Base-by-base conservation (phyloP, 2,888 invertebrate species). In the Nymphalis urticae region DNA sequence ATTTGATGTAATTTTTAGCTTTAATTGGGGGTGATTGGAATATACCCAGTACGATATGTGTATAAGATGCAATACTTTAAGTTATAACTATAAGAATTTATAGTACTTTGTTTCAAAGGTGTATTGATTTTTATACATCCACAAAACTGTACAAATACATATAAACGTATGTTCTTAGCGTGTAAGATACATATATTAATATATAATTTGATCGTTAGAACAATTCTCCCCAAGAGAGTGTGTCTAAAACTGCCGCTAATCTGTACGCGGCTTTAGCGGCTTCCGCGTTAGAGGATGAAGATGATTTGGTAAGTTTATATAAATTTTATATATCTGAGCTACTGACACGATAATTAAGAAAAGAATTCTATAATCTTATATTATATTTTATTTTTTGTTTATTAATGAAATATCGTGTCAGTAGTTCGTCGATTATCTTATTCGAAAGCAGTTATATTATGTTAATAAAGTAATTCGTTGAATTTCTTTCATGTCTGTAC, bases 181-280 rank as follows among this genome's bases (percentile, higher is more conserved):
- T 42, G 9, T 42, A 42, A 42, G 36, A 10, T 42, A 42, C 10
- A 10, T 10, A 9, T 10, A 10, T 10, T 69, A 56, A 58, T 10
- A 59, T 62, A 53, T 64, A 50, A 42, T 64, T 69, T 61, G 68
- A 63, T 64, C 64, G 72, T 77, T 75, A 85, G 82, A 78, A 66
- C 48, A 76, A 74, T 62, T 75, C 78, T 7, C 88, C 87, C 4
- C 93, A 94, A 74, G 94, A 94, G 48, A 94, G 94, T 2, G 96
- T 95, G 0, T 97, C 97, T 0, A 96, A 96, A 66, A 96, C 96
- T 8, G 97, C 97, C 0, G 97, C 97, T 0, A 97, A 97, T 86
- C 88, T 97, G 32, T 97, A 97, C 81, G 97, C 97, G 0, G 97
- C 97, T 42, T 93, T 97, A 62, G 97, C 97, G 0, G 97, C 97